phyloP scores from a whole-genome alignment of 2,113 vertebrate genomes.

The Ophthalmolycus amberensis region DNA sequence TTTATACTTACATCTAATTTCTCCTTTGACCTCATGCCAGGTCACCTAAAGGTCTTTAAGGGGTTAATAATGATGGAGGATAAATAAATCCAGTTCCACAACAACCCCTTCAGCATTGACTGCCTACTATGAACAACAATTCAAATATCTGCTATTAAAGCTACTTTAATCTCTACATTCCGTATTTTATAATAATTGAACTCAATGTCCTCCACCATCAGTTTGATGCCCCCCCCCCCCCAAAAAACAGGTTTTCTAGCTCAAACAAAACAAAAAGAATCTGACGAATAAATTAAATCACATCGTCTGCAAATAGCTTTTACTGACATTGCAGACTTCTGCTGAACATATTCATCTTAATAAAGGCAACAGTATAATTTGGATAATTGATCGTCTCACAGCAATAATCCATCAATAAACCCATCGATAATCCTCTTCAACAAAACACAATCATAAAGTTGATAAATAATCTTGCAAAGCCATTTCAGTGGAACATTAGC shows the following conservation, averaged over 20 bases:
- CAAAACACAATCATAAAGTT: background rate
- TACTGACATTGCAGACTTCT: too few relatives aligned
- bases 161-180: background rate
- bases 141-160: background rate
- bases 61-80: background rate
- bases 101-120: background rate
- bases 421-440: background rate
- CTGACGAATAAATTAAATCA: too few relatives aligned
- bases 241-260: too few relatives aligned
- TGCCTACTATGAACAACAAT: too few relatives aligned
- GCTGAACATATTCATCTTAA: too few relatives aligned
- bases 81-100: too few relatives aligned
- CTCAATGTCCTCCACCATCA: too few relatives aligned
- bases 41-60: background rate
- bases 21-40: background rate
- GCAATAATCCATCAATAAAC: too few relatives aligned
- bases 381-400: background rate
- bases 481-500: background rate
- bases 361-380: background rate
- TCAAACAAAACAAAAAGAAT: too few relatives aligned
- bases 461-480: background rate
- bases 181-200: background rate
- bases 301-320: too few relatives aligned
- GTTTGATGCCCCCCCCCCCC: too few relatives aligned
- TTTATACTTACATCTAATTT: background rate